Percentiles rank a stretch among this genome's conserved stretches.
Evolutionary conservation across 2,113 vertebrate species (phyloP).

Genomic region (Crotophaga sulcirostris): DNA sequence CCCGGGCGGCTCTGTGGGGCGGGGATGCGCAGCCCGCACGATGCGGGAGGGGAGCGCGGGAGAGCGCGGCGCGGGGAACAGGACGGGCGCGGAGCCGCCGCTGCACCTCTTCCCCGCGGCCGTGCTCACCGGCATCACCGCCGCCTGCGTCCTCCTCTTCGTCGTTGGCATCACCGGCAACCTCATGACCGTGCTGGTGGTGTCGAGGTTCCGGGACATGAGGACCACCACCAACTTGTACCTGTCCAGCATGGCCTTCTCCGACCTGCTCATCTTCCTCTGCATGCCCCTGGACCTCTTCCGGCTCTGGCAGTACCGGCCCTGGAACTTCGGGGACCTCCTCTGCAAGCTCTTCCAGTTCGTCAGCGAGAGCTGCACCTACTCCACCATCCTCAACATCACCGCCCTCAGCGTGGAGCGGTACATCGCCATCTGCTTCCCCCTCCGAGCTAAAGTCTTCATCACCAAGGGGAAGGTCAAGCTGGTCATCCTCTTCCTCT

Average conservation of each 20-base stretch:
- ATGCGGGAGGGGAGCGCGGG: conserved; percentile 80
- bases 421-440: conserved; percentile 95
- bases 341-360: conserved; percentile 98
- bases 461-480: conserved; percentile 92
- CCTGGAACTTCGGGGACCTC: conserved; percentile 90
- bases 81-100: conserved; percentile 46
- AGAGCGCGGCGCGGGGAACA: conserved; percentile 64
- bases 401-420: conserved; percentile 94
- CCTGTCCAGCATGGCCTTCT: conserved; percentile 96
- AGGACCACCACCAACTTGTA: conserved; percentile 96
- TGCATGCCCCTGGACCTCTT: conserved; percentile 97
- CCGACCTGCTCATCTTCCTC: conserved; percentile 93
- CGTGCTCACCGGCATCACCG: conserved; percentile 86
- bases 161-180: conserved; percentile 88
- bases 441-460: conserved; percentile 90
- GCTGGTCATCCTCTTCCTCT: conserved; percentile 88
- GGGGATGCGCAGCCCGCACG: conserved; percentile 59
- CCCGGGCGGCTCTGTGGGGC: neutral
- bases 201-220: conserved; percentile 91
- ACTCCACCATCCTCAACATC: conserved; percentile 95
- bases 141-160: conserved; percentile 87
- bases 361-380: conserved; percentile 94
- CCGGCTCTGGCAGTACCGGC: conserved; percentile 93
- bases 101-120: conserved; percentile 85
- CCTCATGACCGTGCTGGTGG: conserved; percentile 92